Evolutionary conservation across 2,888 invertebrate genomes (phyloP), one percentile per base, ranked within the genome.

Genomic region (Eugnorisma glareosa): DNA sequence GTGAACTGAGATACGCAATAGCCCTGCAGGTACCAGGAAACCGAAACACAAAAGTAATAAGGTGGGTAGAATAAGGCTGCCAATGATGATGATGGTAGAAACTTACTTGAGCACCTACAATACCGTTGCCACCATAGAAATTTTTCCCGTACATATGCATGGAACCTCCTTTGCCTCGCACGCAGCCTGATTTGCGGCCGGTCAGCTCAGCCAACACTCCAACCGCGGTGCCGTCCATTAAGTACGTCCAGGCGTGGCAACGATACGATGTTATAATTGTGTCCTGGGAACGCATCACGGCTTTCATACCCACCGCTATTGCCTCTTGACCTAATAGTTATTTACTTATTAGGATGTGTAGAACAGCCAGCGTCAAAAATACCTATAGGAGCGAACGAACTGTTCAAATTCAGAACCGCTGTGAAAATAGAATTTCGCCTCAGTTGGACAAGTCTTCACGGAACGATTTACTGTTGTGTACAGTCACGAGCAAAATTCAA

Each of bases 81-180:
- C n/a, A n/a, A 40, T 40, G n/a, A 18, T n/a, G 8, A 40, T 40
- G 4, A 40, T 40, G 24, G n/a, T 18, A 40, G 7, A 54, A 64
- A 57, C 78, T 43, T 51, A 79, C 78, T 13, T 79, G 78, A 51
- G 5, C 40, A 15, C 78, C 78, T 57, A 79, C 78, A 43, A 79
- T 79, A 35, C 78, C 78, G n/a, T 79, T 79, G 35, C 78, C 78
- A n/a, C 78, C 78, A 5, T 13, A 79, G 75, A 74, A 79, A 0
- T 81, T 28, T 31, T n/a, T 66, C 8, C 28, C 35, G 35, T 59
- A 79, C 78, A 79, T 74, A 67, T 79, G 78, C 78, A 79, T 79
- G 28, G 78, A 79, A 51, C 78, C 78, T 51, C 78, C 78, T 15
- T 79, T 79, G 48, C 78, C 78, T 28, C 78, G 57, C 8, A 6